Base-by-base conservation (phyloP, 2,888 invertebrate genomes). In the Troides aeacus region DNA sequence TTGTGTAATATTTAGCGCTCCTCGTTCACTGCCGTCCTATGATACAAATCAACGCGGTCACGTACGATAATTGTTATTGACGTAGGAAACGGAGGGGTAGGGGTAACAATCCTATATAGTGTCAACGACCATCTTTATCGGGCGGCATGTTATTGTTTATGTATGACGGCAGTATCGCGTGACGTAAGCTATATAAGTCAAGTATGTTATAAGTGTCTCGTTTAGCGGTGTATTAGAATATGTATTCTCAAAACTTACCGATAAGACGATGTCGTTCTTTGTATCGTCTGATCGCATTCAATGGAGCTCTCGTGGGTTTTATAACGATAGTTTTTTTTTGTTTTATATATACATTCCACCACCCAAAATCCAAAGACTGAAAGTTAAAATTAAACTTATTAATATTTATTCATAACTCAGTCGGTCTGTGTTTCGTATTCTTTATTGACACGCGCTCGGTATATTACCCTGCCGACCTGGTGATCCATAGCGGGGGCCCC, bases 281-380 rank as follows among this genome's bases (percentile, higher is more conserved):
- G 12, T 59, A 65, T 23, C 30, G 50, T 63, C 18, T 57, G n/a
- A 42, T 62, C 24, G 62, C 50, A 62, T 30, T 30, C 46, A 68
- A 58, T n/a, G 46, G 58, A 46, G 72, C 72, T 68, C 73, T 73
- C 71, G 75, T 75, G 74, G 73, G 73, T 73, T 70, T 68, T 70
- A 66, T 10, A 23, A 12, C n/a, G 23, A 23, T 18, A 58, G 6
- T 6, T 58, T 53, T 53, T 53, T n/a, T 15, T 74, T 71, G 74
- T 66, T 64, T 73, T 68, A 1, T 74, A 72, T 75, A 72, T 72
- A 77, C 78, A 79, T 79, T 80, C 79, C 80, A 80, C 82, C 80
- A 82, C 80, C 79, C 75, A 77, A 75, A 74, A 77, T 82, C 82
- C 82, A 83, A 82, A 84, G 84, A 84, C 84, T 84, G 83, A 82